Conservation (phyloP, 64 coral and sea anemone genomes). For the Montipora efflorescens region DNA sequence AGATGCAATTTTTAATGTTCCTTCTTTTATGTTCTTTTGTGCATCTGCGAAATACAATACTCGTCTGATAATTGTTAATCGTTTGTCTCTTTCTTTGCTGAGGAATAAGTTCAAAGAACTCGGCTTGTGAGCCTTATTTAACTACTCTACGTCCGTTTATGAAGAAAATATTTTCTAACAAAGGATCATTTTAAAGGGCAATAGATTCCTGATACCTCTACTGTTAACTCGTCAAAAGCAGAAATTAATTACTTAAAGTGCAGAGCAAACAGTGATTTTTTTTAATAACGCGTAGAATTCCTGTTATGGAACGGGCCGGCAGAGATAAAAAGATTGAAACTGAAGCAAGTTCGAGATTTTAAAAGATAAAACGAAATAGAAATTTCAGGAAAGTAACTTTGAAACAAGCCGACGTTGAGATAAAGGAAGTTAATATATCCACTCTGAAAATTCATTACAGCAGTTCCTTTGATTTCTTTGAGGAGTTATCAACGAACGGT, state of each 20-base stretch:
- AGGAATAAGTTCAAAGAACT: too few relatives aligned
- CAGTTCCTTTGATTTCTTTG: neutral
- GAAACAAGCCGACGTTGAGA: neutral
- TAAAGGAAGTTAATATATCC: constrained; percentile 49
- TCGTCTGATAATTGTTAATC: neutral
- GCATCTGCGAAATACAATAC: neutral
- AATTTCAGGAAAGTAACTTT: neutral
- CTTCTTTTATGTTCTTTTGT: neutral
- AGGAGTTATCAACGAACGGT: neutral
- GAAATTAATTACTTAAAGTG: constrained; percentile 16
- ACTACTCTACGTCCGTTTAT: too few relatives aligned
- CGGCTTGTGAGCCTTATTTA: too few relatives aligned
- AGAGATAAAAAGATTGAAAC: neutral
- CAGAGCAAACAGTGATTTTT: neutral
- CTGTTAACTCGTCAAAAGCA: neutral
- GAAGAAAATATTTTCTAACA: too few relatives aligned
- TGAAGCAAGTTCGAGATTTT: constrained; percentile 1
- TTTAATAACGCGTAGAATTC: constrained; percentile 17
- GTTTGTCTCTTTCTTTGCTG: neutral
- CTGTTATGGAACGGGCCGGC: neutral
- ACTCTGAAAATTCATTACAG: neutral
- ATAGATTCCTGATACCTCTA: too few relatives aligned
- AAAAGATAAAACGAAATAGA: constrained; percentile 22
- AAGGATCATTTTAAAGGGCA: neutral
- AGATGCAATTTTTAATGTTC: too few relatives aligned